These are phyloP conservation scores for Muscicapa striata DNA, from an alignment of 2,797 vertebrate species.

Conservation along the genomic window DNA sequence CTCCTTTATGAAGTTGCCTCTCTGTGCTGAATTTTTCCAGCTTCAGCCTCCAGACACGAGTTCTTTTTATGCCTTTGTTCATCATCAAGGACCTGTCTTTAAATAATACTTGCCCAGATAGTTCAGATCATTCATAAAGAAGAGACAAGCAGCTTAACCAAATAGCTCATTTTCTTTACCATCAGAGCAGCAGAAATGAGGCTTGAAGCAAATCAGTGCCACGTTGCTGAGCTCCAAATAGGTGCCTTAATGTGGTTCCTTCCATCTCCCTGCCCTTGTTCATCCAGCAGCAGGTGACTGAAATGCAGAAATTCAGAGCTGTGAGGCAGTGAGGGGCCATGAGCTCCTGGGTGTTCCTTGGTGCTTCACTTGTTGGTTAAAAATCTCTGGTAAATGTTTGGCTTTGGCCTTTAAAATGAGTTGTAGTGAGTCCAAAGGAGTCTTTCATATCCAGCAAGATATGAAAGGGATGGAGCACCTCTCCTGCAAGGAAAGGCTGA, in stretches of 20 bases:
- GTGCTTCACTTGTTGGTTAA: background rate
- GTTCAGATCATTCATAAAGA: slow-evolving; percentile 45
- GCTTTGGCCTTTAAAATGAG: background rate
- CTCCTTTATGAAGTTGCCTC: background rate
- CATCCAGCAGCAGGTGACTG: slow-evolving; percentile 16
- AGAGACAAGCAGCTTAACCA: slow-evolving; percentile 38
- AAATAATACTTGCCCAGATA: background rate
- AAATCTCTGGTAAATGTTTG: background rate
- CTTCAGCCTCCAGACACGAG: background rate
- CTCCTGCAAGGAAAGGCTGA: background rate
- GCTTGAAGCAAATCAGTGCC: slow-evolving; percentile 59
- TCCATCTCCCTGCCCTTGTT: background rate
- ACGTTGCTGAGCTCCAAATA: slow-evolving; percentile 32
- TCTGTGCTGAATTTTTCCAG: background rate
- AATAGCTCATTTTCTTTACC: slow-evolving; percentile 23
- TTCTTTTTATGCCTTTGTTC: slow-evolving; percentile 19
- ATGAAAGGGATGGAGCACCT: background rate
- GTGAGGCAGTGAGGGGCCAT: background rate
- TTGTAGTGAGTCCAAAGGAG: background rate
- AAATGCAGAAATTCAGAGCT: background rate
- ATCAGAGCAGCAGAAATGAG: background rate
- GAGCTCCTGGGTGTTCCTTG: background rate
- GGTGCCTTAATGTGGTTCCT: background rate
- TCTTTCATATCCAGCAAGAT: background rate
- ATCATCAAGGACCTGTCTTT: background rate